Percentiles rank a stretch among this genome's conserved stretches.
These are phyloP conservation scores for Hartigia nigra DNA, from an alignment of 2,888 invertebrate species.

Conservation along the genomic window DNA sequence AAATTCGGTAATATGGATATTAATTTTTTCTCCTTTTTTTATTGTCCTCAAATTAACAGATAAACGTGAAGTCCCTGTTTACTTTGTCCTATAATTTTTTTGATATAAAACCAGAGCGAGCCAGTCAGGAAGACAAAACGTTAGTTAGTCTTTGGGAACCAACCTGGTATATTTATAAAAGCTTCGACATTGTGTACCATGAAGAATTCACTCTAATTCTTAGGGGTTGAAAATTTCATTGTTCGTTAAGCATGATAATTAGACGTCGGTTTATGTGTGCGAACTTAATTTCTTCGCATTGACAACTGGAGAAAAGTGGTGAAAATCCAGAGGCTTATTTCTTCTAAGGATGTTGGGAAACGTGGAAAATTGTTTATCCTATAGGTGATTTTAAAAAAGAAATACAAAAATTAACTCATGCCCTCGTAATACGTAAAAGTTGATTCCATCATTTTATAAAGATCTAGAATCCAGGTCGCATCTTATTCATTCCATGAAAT, in stretches of 20 bases:
- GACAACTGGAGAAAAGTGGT: not conserved
- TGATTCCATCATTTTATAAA: not conserved
- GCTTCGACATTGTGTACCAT: no score
- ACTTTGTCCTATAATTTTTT: no score
- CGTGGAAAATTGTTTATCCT: not conserved
- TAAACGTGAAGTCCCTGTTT: no score
- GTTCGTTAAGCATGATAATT: not conserved
- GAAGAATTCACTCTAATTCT: not conserved
- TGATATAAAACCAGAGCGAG: no score
- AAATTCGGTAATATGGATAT: no score
- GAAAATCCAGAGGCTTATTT: not conserved
- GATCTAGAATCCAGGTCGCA: not conserved
- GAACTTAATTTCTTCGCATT: not conserved
- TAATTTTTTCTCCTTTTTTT: no score
- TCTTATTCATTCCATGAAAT: not conserved
- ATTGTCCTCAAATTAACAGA: no score
- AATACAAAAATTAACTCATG: not conserved
- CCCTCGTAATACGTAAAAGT: not conserved
- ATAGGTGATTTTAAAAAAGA: not conserved
- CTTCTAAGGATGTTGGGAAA: not conserved
- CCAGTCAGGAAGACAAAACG: no score
- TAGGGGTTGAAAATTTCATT: not conserved
- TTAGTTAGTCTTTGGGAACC: no score
- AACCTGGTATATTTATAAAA: no score
- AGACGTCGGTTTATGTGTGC: not conserved